Conservation (phyloP, 2,797 vertebrate species). For the Cossypha caffra region DNA sequence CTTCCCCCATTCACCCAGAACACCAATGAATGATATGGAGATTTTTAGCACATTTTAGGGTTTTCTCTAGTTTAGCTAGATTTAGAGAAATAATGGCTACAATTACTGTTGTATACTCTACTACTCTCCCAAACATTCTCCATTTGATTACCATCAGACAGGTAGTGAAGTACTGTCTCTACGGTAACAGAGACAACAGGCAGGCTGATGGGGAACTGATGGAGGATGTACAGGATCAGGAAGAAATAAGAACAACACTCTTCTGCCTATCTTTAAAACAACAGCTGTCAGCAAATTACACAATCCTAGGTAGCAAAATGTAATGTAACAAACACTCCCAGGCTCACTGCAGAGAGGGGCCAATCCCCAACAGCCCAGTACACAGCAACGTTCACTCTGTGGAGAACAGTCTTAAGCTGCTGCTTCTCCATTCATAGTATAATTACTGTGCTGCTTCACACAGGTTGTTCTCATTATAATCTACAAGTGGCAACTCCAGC, state of each 20-base stretch:
- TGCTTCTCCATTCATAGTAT: background rate
- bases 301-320: background rate
- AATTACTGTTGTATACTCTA: background rate
- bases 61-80: background rate
- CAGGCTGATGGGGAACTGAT: background rate
- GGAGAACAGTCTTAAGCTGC: background rate
- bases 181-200: background rate
- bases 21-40: background rate
- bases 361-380: background rate
- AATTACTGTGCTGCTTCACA: background rate
- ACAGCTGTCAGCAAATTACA: background rate
- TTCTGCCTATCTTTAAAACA: background rate
- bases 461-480: background rate
- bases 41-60: background rate
- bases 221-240: background rate
- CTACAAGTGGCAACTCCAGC: background rate
- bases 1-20: background rate
- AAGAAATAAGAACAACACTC: background rate
- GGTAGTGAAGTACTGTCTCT: background rate
- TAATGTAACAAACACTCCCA: background rate
- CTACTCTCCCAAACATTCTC: background rate
- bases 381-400: background rate
- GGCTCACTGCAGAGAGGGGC: background rate
- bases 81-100: background rate
- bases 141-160: background rate